phyloP scores from a whole-genome alignment of 2,797 vertebrate genomes.

The Danio tinwini region DNA sequence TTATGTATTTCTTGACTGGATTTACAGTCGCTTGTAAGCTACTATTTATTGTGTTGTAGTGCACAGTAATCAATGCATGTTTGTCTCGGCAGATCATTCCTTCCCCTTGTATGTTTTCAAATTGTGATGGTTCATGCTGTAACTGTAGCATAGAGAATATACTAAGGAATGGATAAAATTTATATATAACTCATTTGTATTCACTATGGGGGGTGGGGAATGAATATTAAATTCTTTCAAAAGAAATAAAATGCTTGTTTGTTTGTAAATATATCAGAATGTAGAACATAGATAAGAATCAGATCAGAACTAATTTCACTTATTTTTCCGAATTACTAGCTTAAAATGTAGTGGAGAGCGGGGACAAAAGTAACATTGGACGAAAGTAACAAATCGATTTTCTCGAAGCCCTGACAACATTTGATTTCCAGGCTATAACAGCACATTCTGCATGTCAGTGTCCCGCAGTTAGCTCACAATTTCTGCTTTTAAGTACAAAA shows the following conservation, averaged over 20 bases:
- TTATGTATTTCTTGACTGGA: constrained; percentile 71
- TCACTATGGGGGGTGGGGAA: constrained; percentile 69
- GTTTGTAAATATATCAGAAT: not conserved
- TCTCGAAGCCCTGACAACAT: too few relatives aligned
- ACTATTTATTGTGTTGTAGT: constrained; percentile 64
- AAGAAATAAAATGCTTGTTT: constrained; percentile 42
- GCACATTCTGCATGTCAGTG: too few relatives aligned
- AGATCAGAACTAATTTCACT: not conserved
- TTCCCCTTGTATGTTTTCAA: constrained; percentile 48
- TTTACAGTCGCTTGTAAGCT: constrained; percentile 71
- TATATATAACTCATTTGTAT: constrained; percentile 74
- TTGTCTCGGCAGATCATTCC: constrained; percentile 64
- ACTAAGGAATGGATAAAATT: constrained; percentile 71
- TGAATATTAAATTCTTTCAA: constrained; percentile 71
- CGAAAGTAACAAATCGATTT: too few relatives aligned
- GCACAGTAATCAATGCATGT: constrained; percentile 65
- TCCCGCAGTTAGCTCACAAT: too few relatives aligned
- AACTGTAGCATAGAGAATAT: constrained; percentile 70
- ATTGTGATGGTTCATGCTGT: constrained; percentile 68
- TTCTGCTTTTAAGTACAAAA: too few relatives aligned
- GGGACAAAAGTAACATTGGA: too few relatives aligned
- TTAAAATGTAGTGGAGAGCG: too few relatives aligned
- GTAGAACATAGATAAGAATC: too few relatives aligned
- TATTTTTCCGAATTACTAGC: not conserved
- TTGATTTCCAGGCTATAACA: too few relatives aligned